Base-by-base conservation (phyloP, 1,140 invertebrate genomes). In the Zaprionus ornatus region DNA sequence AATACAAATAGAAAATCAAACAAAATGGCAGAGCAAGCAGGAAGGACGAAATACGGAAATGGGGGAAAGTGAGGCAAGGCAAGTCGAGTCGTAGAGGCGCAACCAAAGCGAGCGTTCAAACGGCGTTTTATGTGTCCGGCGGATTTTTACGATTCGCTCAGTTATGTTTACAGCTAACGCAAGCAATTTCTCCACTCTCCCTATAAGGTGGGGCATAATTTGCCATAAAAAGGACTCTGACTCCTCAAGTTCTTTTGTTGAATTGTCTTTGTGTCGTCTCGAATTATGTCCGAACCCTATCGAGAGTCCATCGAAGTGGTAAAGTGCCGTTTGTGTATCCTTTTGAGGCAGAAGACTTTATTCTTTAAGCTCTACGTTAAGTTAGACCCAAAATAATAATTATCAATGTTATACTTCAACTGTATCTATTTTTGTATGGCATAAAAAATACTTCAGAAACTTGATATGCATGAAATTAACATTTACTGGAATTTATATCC, bases 71-170 rank as follows among this genome's bases (percentile, higher is more conserved):
- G 40, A 17, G 6, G n/a, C 35, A 12, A 35, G 27, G 1, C 27
- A 7, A 35, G 32, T 35, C 32, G 35, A 37, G 35, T 15, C n/a
- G 40, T 3, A n/a, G 15, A n/a, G 37, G 35, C 35, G 13, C 15
- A 40, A 40, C 5, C 40, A 17, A 45, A 17, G n/a, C 40, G 78
- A 71, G 74, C 73, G 72, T 68, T 88, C 69, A 69, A 80, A 72
- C 69, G 57, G 56, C 77, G 54, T 88, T 87, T 87, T 87, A 88
- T 87, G 80, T 80, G 83, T 74, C 77, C 84, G 87, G 64, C 78
- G 68, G 63, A 82, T 82, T 79, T 83, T 82, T 87, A 88, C 72
- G 83, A 80, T 80, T 77, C 71, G 60, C 72, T 79, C 62, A 73
- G 66, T 77, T 65, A 56, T 60, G 66, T 62, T 74, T 69, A 69